Evolutionary conservation across 2,113 vertebrate genomes (phyloP), one percentile per base, ranked within the genome.

Genomic region (Calyptommatus sinebrachiatus): DNA sequence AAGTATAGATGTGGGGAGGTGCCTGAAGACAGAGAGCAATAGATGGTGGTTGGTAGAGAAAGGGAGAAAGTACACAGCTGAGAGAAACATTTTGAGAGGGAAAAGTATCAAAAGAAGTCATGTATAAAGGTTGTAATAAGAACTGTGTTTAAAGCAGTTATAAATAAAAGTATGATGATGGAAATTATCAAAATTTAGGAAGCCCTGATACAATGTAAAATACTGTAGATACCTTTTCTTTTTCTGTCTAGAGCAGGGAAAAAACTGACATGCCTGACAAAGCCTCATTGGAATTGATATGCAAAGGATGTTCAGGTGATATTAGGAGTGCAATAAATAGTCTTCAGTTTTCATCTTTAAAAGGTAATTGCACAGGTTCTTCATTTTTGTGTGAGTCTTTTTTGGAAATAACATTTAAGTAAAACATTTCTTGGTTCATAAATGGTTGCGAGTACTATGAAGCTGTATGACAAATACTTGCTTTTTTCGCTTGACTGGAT

Each of bases 251-350:
- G 98, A 96, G 89, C 75, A 90, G 93, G 76, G 93, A 96, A 41
- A 97, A 92, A 88, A 86, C 83, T 81, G 83, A 8, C 2, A 6
- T 92, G 14, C 91, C 95, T 76, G 95, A 97, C 50, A 97, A 93
- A 86, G 71, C 88, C 26, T 85, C 91, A 45, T 85, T 99, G 86
- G 97, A 99, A 73, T 31, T 91, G 24, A 92, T 99, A 46, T 98
- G 97, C 89, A 95, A 91, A 79, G 97, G 97, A 84, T 97, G 97
- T 89, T 96, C 96, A 9, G 98, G 98, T 84, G 98, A 99, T 85
- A 95, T 99, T 80, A 96, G 98, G 86, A 98, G 96, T 90, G 98
- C 97, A 87, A 95, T 99, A 94, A 99, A 99, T 85, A 98, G 95
- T 81, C 96, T 99, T 76, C 98, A 99, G 92, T 99, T 99, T 90